Evolutionary conservation across 2,888 invertebrate genomes (phyloP).

Genomic region (Machimus rusticus): DNA sequence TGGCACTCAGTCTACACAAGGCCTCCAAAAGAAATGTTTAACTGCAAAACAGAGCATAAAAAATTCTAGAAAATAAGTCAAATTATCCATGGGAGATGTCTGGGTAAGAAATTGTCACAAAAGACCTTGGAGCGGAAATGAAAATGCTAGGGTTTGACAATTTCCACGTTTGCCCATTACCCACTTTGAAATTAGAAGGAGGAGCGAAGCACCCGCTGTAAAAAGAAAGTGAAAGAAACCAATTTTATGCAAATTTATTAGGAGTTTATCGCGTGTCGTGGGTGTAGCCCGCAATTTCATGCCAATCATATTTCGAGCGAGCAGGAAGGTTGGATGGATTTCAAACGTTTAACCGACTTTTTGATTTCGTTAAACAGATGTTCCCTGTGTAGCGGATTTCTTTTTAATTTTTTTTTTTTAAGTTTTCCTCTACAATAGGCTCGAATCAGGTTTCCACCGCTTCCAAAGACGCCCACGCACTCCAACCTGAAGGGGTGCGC

Average conservation of each 20-base stretch:
- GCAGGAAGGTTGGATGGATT: background rate
- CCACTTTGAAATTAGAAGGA: slow-evolving; percentile 1
- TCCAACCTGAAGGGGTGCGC: slow-evolving; percentile 22
- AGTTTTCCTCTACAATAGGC: background rate
- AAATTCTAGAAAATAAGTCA: background rate
- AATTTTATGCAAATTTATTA: slow-evolving; percentile 39
- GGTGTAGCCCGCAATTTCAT: slow-evolving; percentile 36
- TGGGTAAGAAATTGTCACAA: background rate
- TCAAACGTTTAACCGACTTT: background rate
- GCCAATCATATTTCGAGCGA: slow-evolving; percentile 19
- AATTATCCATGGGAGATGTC: background rate
- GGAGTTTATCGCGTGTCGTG: slow-evolving; percentile 13
- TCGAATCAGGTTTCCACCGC: slow-evolving; percentile 22
- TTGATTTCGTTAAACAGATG: slow-evolving; percentile 27
- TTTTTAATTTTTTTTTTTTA: background rate
- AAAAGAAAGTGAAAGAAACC: slow-evolving; percentile 14
- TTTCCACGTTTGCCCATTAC: background rate
- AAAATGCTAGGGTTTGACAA: background rate
- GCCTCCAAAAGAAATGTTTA: too few species aligned
- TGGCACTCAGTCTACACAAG: too few species aligned
- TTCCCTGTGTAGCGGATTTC: background rate
- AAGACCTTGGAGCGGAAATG: background rate
- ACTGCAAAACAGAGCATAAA: background rate
- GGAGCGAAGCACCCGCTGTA: background rate
- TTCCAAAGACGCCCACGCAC: slow-evolving; percentile 21